A percentile compares a stretch with the other conserved stretches of the same genome.
Conservation (phyloP, 2,113 vertebrate genomes). For the Ageneiosus marmoratus region DNA sequence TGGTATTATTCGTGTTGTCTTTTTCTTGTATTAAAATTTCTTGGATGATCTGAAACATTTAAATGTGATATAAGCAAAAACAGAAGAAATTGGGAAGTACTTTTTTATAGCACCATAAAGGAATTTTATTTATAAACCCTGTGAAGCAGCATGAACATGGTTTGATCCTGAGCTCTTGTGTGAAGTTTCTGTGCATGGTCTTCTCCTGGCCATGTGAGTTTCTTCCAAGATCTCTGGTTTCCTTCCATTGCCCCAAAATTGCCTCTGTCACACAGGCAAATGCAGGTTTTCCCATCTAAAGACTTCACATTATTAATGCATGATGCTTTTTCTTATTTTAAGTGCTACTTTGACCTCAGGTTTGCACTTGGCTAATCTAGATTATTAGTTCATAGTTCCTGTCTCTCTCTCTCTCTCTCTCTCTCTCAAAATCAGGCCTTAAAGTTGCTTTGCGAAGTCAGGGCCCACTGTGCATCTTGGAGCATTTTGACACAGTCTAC, state of each 20-base stretch:
- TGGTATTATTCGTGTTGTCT: no score
- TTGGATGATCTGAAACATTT: no score
- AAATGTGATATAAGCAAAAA: no score
- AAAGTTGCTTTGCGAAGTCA: constrained; percentile 74
- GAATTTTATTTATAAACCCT: not conserved
- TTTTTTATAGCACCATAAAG: no score
- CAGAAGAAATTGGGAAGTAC: no score
- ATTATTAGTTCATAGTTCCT: not conserved
- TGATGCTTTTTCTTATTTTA: not conserved
- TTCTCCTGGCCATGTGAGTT: not conserved
- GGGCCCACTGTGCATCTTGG: constrained; percentile 81
- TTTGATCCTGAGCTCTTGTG: not conserved
- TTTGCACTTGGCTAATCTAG: not conserved
- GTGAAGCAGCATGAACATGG: not conserved
- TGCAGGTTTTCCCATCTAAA: not conserved
- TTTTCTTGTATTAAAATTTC: no score
- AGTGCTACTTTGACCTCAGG: not conserved
- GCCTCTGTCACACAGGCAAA: not conserved
- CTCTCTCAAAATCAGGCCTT: constrained; percentile 71
- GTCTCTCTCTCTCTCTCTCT: not conserved
- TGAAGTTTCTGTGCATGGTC: not conserved
- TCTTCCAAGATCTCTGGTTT: not conserved
- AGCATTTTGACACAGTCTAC: constrained; percentile 89
- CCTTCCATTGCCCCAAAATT: not conserved
- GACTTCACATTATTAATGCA: not conserved